Conservation (phyloP, 1,140 invertebrate genomes). For the Glossosoma conforme region DNA sequence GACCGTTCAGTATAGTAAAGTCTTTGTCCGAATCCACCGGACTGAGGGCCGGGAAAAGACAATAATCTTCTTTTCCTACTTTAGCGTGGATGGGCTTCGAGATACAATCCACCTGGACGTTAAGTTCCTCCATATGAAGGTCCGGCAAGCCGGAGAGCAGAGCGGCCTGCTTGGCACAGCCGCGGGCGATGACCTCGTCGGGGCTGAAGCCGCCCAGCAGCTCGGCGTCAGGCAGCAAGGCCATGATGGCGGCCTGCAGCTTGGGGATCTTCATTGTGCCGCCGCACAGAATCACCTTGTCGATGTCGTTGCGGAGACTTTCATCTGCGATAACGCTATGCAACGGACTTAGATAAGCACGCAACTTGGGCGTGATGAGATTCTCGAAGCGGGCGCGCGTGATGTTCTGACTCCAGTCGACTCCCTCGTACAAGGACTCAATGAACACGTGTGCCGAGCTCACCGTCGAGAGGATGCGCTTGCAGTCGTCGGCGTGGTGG, state of each 20-base stretch:
- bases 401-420: conserved; percentile 65
- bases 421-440: conserved; percentile 66
- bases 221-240: conserved; percentile 58
- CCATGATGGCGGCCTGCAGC: conserved; percentile 60
- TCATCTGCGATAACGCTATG: conserved; percentile 46
- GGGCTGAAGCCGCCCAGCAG: conserved; percentile 58
- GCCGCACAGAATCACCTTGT: conserved; percentile 66
- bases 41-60: conserved; percentile 44
- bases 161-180: conserved; percentile 67
- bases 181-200: conserved; percentile 71
- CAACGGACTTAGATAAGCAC: conserved; percentile 51
- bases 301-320: conserved; percentile 42
- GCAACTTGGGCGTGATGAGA: conserved; percentile 54
- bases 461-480: conserved; percentile 64
- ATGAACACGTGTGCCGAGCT: conserved; percentile 64
- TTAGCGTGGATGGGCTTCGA: conserved; percentile 46
- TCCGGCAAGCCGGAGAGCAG: conserved; percentile 43
- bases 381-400: conserved; percentile 65
- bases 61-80: conserved; percentile 44
- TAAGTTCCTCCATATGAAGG: conserved; percentile 39
- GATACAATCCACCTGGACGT: conserved; percentile 43
- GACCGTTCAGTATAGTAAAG: conserved; percentile 35
- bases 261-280: conserved; percentile 70
- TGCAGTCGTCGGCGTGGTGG: conserved; percentile 62
- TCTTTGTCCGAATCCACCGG: conserved; percentile 40